Base-by-base conservation (phyloP, 1,140 invertebrate species). In the Linepithema humile region DNA sequence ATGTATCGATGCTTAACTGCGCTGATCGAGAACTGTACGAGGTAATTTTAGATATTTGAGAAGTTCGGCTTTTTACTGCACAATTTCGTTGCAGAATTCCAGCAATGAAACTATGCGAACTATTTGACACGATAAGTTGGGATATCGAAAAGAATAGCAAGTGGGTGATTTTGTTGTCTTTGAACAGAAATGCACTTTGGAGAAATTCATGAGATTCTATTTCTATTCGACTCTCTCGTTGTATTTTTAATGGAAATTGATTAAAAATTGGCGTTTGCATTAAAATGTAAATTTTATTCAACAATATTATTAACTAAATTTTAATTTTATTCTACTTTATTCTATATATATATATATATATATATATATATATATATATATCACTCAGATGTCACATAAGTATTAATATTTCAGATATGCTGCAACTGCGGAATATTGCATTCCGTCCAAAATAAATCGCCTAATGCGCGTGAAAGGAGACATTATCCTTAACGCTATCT, bases 91-190 rank as follows among this genome's bases (percentile, higher is more conserved):
- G 17, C 45, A 53, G 23, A 70, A 69, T 80, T 80, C n/a, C 32
- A 32, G 35, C 48, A 32, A 70, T 57, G 35, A 55, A 77, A 77
- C 32, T 77, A 77, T 38, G 74, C 74, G 20, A 65, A 77, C 60
- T 77, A 77, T 65, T 20, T 10, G 29, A 23, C 43, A 20, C 38
- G 74, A 35, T 23, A 67, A 77, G 73, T 65, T 38, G 10, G 43
- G 1, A n/a, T 48, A 62, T 73, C 57, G 40, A 48, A 3, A 23
- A 38, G 29, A 67, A 67, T 26, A 50, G 43, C 32, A 43, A 29
- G n/a, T 32, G n/a, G 20, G 10, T 38, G 43, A 77, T 50, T 48
- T 65, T 38, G 60, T 77, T 65, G 15, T 67, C 60, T 77, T 65
- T 26, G 15, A 26, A 29, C n/a, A 1, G 12, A 38, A 65, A 38